Evolutionary conservation across 2,797 vertebrate genomes (phyloP), one percentile per base, ranked within the genome.

Genomic region (Valencia hispanica): DNA sequence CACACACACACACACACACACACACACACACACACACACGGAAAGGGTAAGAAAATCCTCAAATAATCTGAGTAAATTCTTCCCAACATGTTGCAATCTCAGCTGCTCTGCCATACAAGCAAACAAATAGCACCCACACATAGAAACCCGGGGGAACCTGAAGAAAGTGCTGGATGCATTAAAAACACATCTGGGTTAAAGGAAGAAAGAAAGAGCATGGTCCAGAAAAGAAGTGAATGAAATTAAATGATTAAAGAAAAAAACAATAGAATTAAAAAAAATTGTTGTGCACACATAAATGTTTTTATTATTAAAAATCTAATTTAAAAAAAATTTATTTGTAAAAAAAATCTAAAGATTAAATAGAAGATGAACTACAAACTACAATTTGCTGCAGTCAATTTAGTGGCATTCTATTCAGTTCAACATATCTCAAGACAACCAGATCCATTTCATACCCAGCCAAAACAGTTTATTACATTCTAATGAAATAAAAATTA

Each of bases 61-160:
- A 72, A 30, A 85, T 83, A 87, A 90, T 87, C 89, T 82, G 51
- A 2, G 80, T 78, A 89, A 92, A 89, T 82, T 83, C 72, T 41
- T 74, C 77, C 74, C 76, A 81, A 89, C 34, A 84, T 84, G 74
- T 74, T 79, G 71, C 78, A 73, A 78, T 61, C 79, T 68, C 65
- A 79, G 36, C 77, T 84, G 84, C 81, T 86, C 82, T 72, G 78
- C 73, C 80, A 80, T 75, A 78, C 75, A 69, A 27, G 51, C 48
- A 73, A 47, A 72, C 32, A 68, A 66, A 32, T 18, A 75, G 50
- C 30, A 55, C n/a, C 51, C 14, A 39, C 11, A 69, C 34, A 61
- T 39, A 39, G 34, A 70, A 36, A 61, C 66, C 43, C 30, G 18
- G 53, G 63, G 63, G 48, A 15, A 76, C 55, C 14, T 61, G 17